Conservation (phyloP, 37 sponge, comb jelly and placozoan genomes). For the Amphimedon queenslandica region DNA sequence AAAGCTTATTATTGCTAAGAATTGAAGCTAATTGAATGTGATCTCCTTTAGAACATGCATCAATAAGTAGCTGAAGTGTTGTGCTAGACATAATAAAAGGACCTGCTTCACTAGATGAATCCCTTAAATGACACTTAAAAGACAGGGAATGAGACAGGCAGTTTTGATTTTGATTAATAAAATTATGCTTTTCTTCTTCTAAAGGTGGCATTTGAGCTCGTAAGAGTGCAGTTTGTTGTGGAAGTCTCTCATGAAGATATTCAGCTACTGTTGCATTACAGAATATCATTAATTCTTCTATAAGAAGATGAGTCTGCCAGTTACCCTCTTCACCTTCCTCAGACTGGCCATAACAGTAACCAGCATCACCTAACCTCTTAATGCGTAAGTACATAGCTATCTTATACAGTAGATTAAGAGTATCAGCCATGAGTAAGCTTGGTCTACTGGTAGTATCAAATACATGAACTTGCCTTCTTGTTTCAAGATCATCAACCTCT, state of each 20-base stretch:
- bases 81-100: not conserved
- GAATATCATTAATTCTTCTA: conserved; percentile 77
- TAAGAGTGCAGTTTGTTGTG: conserved; percentile 6
- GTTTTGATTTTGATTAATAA: not conserved
- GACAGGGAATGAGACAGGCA: not conserved
- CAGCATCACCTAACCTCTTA: conserved; percentile 22
- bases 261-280: conserved; percentile 48
- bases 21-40: not conserved
- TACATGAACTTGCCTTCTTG: not conserved
- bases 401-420: conserved; percentile 24
- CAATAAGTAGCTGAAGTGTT: not conserved
- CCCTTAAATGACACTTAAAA: not conserved
- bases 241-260: not conserved
- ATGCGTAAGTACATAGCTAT: conserved; percentile 20
- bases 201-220: conserved; percentile 23
- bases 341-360: conserved; percentile 11
- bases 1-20: conserved; percentile 10
- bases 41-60: not conserved
- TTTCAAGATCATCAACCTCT: not conserved
- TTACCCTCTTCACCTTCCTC: conserved; percentile 11
- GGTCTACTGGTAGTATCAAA: not conserved
- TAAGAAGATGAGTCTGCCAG: conserved; percentile 40
- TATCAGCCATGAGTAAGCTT: conserved; percentile 1
- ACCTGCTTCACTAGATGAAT: not conserved
- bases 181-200: not conserved